Evolutionary conservation across 2,113 vertebrate genomes (phyloP).

Genomic region (Pyxicephalus adspersus): DNA sequence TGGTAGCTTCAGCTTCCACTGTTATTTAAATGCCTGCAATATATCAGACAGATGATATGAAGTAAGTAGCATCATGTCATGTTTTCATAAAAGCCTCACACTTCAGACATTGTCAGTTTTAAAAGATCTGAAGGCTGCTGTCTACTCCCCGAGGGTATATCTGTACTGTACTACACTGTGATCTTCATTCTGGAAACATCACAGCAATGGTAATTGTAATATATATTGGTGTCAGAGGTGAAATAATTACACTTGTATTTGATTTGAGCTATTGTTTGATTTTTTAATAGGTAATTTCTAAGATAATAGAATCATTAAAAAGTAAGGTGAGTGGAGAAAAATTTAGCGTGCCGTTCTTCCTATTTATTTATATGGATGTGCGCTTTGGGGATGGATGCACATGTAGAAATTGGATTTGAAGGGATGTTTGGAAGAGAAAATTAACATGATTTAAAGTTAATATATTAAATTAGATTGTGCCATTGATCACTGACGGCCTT

Average conservation of each 20-base stretch:
- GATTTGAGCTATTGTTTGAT: conserved; percentile 38
- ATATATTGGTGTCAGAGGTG: conserved; percentile 49
- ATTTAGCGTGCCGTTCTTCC: background rate
- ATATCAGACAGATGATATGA: conserved; percentile 35
- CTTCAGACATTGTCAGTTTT: conserved; percentile 52
- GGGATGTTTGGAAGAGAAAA: conserved; percentile 4
- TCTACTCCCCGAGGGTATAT: conserved; percentile 41
- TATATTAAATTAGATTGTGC: conserved; percentile 12
- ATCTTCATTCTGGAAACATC: conserved; percentile 43
- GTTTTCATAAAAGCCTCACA: conserved; percentile 48
- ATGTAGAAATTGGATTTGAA: conserved; percentile 10
- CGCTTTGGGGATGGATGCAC: conserved; percentile 2
- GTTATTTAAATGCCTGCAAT: conserved; percentile 46
- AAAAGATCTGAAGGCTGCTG: conserved; percentile 51
- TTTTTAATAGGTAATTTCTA: conserved; percentile 10
- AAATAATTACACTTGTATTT: conserved; percentile 46
- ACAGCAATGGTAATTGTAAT: conserved; percentile 43
- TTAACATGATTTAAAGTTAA: conserved; percentile 25
- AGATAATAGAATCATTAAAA: conserved; percentile 10
- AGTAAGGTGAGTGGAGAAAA: background rate
- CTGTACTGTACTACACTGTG: conserved; percentile 43
- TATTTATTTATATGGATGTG: background rate
- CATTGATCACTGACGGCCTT: background rate
- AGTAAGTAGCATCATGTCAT: conserved; percentile 45
- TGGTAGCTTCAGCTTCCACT: conserved; percentile 26